Conservation (phyloP, 1,140 invertebrate species). For the Drosophila virilis region DNA sequence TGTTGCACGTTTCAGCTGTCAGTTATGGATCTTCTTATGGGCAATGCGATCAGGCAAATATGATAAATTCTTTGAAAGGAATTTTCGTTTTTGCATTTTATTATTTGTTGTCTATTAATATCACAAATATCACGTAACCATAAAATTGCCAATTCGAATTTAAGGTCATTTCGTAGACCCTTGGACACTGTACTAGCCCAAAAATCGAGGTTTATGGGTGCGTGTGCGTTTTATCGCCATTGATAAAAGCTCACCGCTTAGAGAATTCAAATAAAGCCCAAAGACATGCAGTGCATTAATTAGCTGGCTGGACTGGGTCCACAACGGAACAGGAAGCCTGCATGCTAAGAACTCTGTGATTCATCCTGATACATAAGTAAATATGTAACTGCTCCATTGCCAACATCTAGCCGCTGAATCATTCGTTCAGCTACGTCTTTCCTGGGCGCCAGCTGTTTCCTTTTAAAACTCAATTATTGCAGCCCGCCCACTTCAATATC, state of each 20-base stretch:
- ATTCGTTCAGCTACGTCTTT: conserved; percentile 25
- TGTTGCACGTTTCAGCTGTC: conserved; percentile 28
- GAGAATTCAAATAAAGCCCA: conserved; percentile 53
- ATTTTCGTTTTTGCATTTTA: neutral
- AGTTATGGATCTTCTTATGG: conserved; percentile 15
- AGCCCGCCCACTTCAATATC: neutral
- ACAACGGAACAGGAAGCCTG: conserved; percentile 44
- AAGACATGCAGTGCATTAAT: conserved; percentile 63
- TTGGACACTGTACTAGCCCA: conserved; percentile 12
- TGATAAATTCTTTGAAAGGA: neutral
- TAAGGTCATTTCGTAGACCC: conserved; percentile 63
- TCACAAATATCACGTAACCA: conserved; percentile 53
- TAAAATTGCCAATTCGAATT: conserved; percentile 62
- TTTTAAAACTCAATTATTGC: conserved; percentile 65
- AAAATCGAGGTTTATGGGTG: conserved; percentile 75
- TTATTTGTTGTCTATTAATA: neutral
- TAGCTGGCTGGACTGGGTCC: conserved; percentile 19
- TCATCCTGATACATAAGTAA: conserved; percentile 32
- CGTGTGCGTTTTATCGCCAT: conserved; percentile 69
- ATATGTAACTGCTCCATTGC: neutral
- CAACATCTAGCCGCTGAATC: conserved; percentile 11
- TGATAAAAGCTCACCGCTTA: conserved; percentile 65
- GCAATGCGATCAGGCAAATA: conserved; percentile 17
- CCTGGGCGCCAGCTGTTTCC: conserved; percentile 55
- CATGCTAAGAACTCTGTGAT: conserved; percentile 29